These are phyloP conservation scores for Hetaerina americana DNA, from an alignment of 1,140 invertebrate genomes.

Conservation along the genomic window DNA sequence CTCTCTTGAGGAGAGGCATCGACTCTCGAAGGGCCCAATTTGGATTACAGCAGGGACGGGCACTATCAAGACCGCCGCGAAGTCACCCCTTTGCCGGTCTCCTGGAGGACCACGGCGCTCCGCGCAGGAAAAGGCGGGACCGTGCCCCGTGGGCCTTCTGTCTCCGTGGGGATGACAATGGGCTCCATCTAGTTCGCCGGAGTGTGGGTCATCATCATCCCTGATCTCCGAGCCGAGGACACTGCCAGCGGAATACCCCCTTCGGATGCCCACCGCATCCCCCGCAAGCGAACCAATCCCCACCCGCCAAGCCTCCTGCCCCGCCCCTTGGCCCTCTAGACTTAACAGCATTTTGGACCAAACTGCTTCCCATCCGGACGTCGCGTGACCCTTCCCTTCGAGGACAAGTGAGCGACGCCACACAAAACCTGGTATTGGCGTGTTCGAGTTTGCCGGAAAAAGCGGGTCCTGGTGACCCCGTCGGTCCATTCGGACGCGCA, in stretches of 20 bases:
- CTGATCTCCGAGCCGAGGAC: not conserved
- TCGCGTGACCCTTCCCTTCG: not conserved
- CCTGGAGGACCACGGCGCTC: too few relatives aligned
- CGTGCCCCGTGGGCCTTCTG: too few relatives aligned
- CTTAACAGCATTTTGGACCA: not conserved
- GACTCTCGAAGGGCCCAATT: too few relatives aligned
- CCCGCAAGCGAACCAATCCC: not conserved
- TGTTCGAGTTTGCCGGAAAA: not conserved
- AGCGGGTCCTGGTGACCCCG: not conserved
- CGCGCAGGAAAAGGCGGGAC: too few relatives aligned
- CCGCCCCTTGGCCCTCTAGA: not conserved
- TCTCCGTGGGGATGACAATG: too few relatives aligned
- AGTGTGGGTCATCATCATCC: not conserved
- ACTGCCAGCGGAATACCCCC: not conserved
- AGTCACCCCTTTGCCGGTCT: too few relatives aligned
- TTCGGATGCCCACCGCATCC: not conserved
- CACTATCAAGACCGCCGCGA: too few relatives aligned
- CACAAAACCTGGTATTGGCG: not conserved
- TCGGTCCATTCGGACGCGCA: not conserved
- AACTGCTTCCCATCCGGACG: not conserved
- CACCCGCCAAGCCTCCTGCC: not conserved
- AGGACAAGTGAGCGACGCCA: not conserved
- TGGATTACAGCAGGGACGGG: too few relatives aligned
- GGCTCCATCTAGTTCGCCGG: too few relatives aligned
- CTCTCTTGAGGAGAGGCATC: too few relatives aligned